Base-by-base conservation (phyloP, 1,140 invertebrate species). In the Cyrtorhinus lividipennis region DNA sequence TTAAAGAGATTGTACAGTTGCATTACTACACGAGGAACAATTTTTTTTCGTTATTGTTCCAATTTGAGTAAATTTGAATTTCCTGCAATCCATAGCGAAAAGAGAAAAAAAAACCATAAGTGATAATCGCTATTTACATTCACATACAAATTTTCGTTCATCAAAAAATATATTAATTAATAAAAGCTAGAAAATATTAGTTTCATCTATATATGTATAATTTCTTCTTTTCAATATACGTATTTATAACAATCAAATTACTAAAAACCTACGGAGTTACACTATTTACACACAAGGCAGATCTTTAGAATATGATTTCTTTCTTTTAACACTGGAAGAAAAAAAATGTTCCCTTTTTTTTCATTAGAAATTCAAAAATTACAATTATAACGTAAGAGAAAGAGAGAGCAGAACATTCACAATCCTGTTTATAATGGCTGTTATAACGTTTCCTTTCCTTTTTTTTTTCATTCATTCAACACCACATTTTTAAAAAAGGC, bases 211-310 rank as follows among this genome's bases (percentile, higher is more conserved):
- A 5, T 53, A 15, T 53, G 5, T 15, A 15, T 15, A 53, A 13
- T 53, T 53, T 53, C 20, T 53, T 5, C 20, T 5, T 53, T 10
- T 44, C 10, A 13, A 53, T 53, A 53, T 53, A 53, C 20, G 10
- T 53, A 15, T 53, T 53, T 53, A 53, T 53, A 53, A 53, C 48
- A 53, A 53, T 15, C 48, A 53, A 53, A 38, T 38, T 15, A n/a
- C 38, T 44, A 44, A 44, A 5, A 12, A 53, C 20, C 48, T 53
- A 53, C 10, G n/a, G 48, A 53, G 48, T 53, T 53, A 53, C 48
- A 53, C 10, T 53, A 53, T 53, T 53, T 53, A 53, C 48, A 53
- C 48, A 53, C 48, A 53, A 53, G 48, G 48, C 48, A 53, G 48
- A 53, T 53, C 48, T 53, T 53, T 22, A 53, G 48, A 53, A 53